These are phyloP conservation scores for Peromyscus leucopus DNA, from an alignment of 2,113 vertebrate species.

Conservation along the genomic window DNA sequence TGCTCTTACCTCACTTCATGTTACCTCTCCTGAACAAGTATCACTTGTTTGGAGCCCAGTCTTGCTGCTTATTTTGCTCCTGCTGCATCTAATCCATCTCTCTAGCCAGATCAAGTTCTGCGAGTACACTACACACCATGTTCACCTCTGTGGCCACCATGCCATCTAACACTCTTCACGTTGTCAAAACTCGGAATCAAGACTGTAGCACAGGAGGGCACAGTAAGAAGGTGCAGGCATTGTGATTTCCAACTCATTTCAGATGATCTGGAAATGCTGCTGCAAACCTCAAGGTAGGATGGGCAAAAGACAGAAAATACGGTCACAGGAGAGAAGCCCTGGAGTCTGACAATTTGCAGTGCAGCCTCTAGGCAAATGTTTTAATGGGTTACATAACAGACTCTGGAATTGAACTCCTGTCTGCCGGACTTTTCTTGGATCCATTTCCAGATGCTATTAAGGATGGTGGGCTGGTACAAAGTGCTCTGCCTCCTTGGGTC, in stretches of 20 bases:
- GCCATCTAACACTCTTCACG: background rate
- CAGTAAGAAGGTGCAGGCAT: background rate
- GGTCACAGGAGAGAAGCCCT: background rate
- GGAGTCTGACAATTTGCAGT: slow-evolving; percentile 2
- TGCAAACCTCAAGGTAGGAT: background rate
- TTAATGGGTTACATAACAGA: slow-evolving; percentile 32
- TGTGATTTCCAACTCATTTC: background rate
- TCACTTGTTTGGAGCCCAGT: background rate
- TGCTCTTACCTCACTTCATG: background rate
- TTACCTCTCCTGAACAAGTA: background rate
- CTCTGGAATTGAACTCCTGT: slow-evolving; percentile 8
- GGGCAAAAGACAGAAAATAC: slow-evolving; percentile 39
- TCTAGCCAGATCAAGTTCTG: background rate
- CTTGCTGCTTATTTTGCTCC: slow-evolving; percentile 32
- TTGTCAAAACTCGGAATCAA: background rate
- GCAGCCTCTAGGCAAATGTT: slow-evolving; percentile 31
- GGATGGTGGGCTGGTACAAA: background rate
- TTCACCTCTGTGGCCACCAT: background rate
- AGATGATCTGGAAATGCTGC: background rate
- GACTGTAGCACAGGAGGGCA: background rate
- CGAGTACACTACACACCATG: background rate
- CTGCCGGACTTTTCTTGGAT: slow-evolving; percentile 53
- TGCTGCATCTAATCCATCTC: background rate
- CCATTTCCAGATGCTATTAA: background rate
- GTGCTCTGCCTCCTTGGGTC: background rate